Base-by-base conservation (phyloP, 2,113 vertebrate species). In the Sturnus vulgaris region DNA sequence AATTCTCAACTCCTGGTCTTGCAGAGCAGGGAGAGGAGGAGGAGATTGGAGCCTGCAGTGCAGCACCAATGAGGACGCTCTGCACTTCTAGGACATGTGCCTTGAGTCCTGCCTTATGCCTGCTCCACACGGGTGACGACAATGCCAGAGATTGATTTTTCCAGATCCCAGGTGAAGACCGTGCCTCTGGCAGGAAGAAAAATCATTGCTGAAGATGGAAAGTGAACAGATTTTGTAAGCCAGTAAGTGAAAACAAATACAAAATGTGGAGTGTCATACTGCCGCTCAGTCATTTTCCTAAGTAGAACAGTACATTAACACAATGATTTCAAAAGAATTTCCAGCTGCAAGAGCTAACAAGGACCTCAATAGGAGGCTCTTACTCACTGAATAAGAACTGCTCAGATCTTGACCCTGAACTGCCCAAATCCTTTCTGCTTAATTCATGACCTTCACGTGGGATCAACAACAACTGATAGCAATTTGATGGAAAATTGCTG, bases 401-500 rank as follows among this genome's bases (percentile, higher is more conserved):
- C 44, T 88, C 92, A 73, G 71, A 56, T 87, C 60, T 77, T 64
- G 73, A 76, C 61, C 92, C 68, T 46, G 40, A 90, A 91, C 82
- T 93, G 84, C 78, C 77, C 72, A 86, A 72, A 71, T 59, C 70
- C 49, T 77, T 93, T 94, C 79, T 84, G 56, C 90, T 86, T 70
- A 96, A 94, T 94, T 93, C 66, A 92, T 44, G 22, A 86, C 83
- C 69, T 88, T 94, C 86, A 50, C 30, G 92, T 49, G 65, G 55
- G 53, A 79, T 63, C 78, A 95, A 96, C 78, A 94, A 92, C 65
- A 95, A 76, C 56, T 63, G 80, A 86, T 42, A 88, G 69, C 69
- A 71, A 69, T 92, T 86, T 96, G 81, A 95, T 49, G 56, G 91
- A 95, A 91, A 77, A 95, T 52, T 82, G 92, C 82, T 46, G 73